A percentile compares a stretch with the other conserved stretches of the same genome.
Evolutionary conservation across 2,888 invertebrate genomes (phyloP).

Genomic region (Gortyna flavago): DNA sequence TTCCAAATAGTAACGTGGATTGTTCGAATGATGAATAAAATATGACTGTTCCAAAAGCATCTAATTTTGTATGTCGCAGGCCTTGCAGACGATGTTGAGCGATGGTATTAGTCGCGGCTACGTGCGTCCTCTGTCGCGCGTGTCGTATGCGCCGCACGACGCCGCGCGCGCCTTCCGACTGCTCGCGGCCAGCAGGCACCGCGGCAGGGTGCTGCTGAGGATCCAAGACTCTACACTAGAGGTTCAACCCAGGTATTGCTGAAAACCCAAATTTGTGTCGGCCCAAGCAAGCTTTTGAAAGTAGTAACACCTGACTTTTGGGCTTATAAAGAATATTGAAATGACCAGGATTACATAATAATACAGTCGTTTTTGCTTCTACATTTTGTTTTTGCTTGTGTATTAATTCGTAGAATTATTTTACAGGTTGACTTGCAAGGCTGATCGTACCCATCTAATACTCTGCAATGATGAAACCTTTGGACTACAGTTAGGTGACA

Average conservation of each 20-base stretch:
- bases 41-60: neutral
- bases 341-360: neutral
- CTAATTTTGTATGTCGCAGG: conserved; percentile 58
- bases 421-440: conserved; percentile 43
- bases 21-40: neutral
- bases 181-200: conserved; percentile 46
- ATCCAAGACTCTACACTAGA: conserved; percentile 13
- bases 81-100: conserved; percentile 70
- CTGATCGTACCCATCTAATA: conserved; percentile 43
- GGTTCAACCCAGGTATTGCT: conserved; percentile 43
- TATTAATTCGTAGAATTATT: neutral
- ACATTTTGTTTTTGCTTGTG: no score
- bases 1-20: neutral
- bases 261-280: neutral
- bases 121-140: conserved; percentile 77
- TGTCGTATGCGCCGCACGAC: conserved; percentile 65
- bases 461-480: conserved; percentile 53
- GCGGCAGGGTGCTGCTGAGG: conserved; percentile 55
- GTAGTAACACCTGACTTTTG: neutral
- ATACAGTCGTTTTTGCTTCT: neutral
- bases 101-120: conserved; percentile 77
- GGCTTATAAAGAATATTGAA: neutral
- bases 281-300: neutral
- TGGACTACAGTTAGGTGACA: conserved; percentile 69
- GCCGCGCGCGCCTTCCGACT: conserved; percentile 50